A percentile compares a stretch with the other conserved stretches of the same genome.
These are phyloP conservation scores for Apamea sordens DNA, from an alignment of 2,888 invertebrate genomes.

Conservation along the genomic window DNA sequence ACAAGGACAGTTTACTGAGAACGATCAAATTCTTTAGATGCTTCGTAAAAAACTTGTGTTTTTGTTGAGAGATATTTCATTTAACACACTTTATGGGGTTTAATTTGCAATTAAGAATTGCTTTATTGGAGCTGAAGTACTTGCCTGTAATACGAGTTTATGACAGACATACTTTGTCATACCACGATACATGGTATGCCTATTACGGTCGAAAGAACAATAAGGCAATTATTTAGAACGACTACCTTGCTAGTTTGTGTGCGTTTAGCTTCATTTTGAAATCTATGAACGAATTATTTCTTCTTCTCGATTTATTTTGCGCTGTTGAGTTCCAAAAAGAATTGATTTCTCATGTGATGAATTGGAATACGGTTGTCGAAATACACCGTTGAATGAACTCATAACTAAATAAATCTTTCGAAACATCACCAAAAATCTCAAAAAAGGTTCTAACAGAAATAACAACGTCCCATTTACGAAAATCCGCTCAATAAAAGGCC, in stretches of 20 bases:
- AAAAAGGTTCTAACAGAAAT: slow-evolving; percentile 16
- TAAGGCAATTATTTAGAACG: background rate
- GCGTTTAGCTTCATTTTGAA: background rate
- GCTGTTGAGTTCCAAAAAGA: background rate
- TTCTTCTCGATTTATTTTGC: background rate
- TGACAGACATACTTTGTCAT: background rate
- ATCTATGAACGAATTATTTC: background rate
- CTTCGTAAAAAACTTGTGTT: slow-evolving; percentile 10
- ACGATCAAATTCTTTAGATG: slow-evolving; percentile 54
- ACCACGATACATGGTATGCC: background rate
- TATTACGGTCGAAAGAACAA: background rate
- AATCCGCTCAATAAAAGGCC: slow-evolving; percentile 44
- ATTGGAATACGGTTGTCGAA: slow-evolving; percentile 11
- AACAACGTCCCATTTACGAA: slow-evolving; percentile 32
- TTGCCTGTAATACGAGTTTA: background rate
- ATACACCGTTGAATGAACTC: background rate
- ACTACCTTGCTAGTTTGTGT: background rate
- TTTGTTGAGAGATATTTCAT: slow-evolving; percentile 17
- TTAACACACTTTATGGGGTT: background rate
- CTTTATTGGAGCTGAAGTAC: background rate
- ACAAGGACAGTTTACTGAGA: slow-evolving; percentile 54
- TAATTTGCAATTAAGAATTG: slow-evolving; percentile 7
- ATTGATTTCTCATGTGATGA: background rate
- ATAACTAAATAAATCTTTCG: slow-evolving; percentile 24
- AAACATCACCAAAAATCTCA: slow-evolving; percentile 24